Conservation (phyloP, 2,113 vertebrate genomes). For the Sphyrna mokarran region DNA sequence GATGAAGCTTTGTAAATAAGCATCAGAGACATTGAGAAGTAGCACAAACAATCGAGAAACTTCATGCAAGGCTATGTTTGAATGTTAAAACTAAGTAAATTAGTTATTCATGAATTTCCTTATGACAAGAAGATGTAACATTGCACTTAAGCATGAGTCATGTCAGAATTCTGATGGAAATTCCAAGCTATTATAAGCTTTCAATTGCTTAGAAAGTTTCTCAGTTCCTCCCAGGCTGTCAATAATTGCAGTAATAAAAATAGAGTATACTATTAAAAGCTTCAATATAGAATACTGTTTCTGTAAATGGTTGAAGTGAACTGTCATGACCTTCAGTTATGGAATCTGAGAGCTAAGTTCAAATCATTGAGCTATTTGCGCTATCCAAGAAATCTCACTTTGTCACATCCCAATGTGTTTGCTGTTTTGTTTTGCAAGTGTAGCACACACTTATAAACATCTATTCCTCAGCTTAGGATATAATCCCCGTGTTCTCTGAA, state of each 20-base stretch:
- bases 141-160: not conserved
- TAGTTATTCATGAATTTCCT: not conserved
- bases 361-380: not conserved
- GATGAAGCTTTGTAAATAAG: not conserved
- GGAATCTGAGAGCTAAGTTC: not conserved
- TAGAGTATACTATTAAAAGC: not conserved
- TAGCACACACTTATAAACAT: not conserved
- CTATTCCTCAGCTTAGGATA: not conserved
- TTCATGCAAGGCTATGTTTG: not conserved
- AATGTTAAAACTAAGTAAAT: not conserved
- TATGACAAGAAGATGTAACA: not conserved
- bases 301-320: not conserved
- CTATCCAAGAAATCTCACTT: not conserved
- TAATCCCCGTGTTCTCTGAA: not conserved
- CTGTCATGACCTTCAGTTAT: not conserved
- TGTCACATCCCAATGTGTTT: not conserved
- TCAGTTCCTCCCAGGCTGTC: not conserved
- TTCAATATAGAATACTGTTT: not conserved
- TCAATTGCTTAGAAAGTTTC: not conserved
- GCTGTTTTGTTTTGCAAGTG: not conserved
- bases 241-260: not conserved
- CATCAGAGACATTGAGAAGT: not conserved
- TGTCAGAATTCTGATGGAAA: not conserved
- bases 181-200: not conserved
- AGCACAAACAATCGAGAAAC: not conserved